Base-by-base conservation (phyloP, 2,888 invertebrate genomes). In the Dione vanillae region DNA sequence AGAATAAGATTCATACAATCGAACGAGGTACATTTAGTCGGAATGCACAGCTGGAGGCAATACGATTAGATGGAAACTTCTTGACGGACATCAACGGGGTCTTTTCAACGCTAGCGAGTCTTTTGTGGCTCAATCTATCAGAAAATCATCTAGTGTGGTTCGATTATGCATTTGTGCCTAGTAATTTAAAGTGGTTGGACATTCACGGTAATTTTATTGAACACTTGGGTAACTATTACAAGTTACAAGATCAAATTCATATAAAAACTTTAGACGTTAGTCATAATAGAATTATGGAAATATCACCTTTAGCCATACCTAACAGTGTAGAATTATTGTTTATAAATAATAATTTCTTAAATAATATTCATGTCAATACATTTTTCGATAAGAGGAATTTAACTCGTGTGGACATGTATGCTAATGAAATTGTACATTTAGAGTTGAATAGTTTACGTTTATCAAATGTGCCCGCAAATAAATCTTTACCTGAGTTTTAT, bases 121-220 rank as follows among this genome's bases (percentile, higher is more conserved):
- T 98, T 73, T 91, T 97, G 82, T 96, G 98, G 96, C 92, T 98
- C 71, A 98, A 98, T 90, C 94, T 98, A 65, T 97, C 97, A 51
- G 97, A 97, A 92, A 98, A 98, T 94, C 97, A 97, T 92, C 94
- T 98, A 82, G 96, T 97, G 78, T 97, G 97, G 97, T 98, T 98
- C 89, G 98, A 98, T 89, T 98, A 97, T 85, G 97, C 98, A 67
- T 97, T 98, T 87, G 96, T 98, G 81, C 98, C 98, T 37, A 96
- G 96, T 77, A 97, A 97, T 88, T 92, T 98, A 70, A 97, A 97
- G 90, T 97, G 97, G 97, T 93, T 98, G 84, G 98, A 98, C 85
- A 96, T 98, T 83, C 98, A 98, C 85, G 96, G 97, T 66, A 98
- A 98, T 88, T 97, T 96, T 81, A 97, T 98, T 81, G 96, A 97